These are phyloP conservation scores for Gerosis bhagava DNA, from an alignment of 2,888 invertebrate genomes.

Conservation along the genomic window DNA sequence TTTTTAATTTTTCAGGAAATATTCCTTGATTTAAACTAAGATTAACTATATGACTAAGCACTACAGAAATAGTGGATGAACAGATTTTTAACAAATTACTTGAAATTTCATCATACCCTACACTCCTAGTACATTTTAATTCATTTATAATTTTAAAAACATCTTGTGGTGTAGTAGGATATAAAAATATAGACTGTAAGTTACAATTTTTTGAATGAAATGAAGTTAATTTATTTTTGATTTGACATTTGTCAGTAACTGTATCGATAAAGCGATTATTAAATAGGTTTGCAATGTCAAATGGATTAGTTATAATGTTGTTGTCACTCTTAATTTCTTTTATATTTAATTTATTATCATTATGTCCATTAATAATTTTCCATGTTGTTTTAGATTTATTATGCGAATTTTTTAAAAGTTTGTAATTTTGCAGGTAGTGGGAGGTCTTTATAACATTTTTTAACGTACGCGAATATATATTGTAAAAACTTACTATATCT, in stretches of 20 bases:
- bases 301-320: background rate
- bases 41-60: constrained; percentile 13
- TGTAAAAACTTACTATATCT: background rate
- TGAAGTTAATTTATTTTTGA: background rate
- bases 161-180: constrained; percentile 10
- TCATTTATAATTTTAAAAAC: constrained; percentile 3
- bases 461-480: background rate
- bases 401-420: constrained; percentile 8
- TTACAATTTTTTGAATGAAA: constrained; percentile 7
- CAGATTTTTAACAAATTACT: constrained; percentile 1
- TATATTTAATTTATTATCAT: background rate
- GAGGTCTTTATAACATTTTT: constrained; percentile 4
- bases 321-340: background rate
- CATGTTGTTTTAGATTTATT: constrained; percentile 19
- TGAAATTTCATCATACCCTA: constrained; percentile 8
- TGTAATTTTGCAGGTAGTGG: background rate
- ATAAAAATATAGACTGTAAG: no score
- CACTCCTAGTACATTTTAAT: constrained; percentile 17
- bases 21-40: constrained; percentile 5
- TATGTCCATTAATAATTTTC: constrained; percentile 12
- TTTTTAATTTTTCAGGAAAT: constrained; percentile 14
- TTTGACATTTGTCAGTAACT: no score
- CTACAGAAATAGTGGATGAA: background rate
- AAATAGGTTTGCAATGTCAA: constrained; percentile 6
- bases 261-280: constrained; percentile 8